Conservation (phyloP, 2,113 vertebrate species). For the Aldabrachelys gigantea region DNA sequence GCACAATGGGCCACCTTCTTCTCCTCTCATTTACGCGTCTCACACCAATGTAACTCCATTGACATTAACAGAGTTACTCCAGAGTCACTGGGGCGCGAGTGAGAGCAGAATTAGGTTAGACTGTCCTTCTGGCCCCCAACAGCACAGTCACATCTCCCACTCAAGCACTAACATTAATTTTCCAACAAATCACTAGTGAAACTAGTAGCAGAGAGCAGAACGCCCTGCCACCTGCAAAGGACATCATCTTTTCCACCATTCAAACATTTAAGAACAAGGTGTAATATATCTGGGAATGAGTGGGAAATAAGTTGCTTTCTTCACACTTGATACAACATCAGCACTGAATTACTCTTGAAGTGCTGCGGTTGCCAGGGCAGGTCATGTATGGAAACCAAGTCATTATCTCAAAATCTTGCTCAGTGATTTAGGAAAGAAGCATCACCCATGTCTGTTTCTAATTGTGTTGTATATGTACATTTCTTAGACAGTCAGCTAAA, state of each 20-base stretch:
- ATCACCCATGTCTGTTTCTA: not conserved
- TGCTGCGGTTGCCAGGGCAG: constrained; percentile 15
- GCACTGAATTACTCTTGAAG: not conserved
- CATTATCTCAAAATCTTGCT: not conserved
- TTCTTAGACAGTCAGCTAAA: not conserved
- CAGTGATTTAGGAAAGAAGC: not conserved
- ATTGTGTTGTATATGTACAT: not conserved
- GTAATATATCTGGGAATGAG: not conserved
- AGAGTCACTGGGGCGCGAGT: rapidly evolving
- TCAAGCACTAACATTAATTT: not conserved
- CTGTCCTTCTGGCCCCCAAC: not conserved
- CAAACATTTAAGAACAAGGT: not conserved
- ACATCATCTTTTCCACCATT: rapidly evolving
- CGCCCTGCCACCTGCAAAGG: not conserved
- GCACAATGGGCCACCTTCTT: not conserved
- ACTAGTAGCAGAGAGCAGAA: not conserved
- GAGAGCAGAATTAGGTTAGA: not conserved
- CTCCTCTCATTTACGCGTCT: not conserved
- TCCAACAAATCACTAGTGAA: not conserved
- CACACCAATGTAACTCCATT: not conserved
- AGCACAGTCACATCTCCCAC: not conserved
- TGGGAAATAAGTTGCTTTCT: constrained; percentile 10
- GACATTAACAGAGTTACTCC: not conserved
- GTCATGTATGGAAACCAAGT: constrained; percentile 26
- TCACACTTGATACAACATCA: constrained; percentile 18